Conservation (phyloP, 2,113 vertebrate genomes). For the Eptatretus burgeri region DNA sequence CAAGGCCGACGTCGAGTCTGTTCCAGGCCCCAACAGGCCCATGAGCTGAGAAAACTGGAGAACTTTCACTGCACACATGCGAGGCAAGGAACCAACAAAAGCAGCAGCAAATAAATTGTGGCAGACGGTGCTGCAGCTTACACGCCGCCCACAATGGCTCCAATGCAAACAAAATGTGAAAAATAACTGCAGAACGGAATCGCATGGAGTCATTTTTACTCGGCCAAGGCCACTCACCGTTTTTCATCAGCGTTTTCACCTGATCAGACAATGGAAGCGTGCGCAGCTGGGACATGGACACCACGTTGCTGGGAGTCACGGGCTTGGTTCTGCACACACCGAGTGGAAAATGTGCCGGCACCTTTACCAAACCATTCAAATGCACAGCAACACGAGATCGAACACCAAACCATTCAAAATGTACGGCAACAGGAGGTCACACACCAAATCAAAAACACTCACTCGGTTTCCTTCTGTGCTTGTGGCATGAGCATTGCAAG, state of each 20-base stretch:
- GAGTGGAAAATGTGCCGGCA: not conserved
- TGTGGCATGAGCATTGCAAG: conserved; percentile 84
- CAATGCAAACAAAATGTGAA: too few relatives aligned
- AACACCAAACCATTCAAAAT: not conserved
- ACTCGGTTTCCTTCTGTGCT: conserved; percentile 52
- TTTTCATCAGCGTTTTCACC: conserved; percentile 88
- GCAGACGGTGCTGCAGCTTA: too few relatives aligned
- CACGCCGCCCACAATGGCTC: too few relatives aligned
- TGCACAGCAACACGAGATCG: not conserved
- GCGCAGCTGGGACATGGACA: conserved; percentile 84
- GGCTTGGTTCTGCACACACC: conserved; percentile 30
- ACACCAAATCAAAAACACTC: conserved; percentile 15
- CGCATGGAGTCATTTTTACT: too few relatives aligned
- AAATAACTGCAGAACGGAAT: too few relatives aligned
- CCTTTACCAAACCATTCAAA: not conserved
- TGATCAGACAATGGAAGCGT: conserved; percentile 69
- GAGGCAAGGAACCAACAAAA: too few relatives aligned
- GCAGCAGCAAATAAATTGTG: too few relatives aligned
- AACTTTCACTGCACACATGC: conserved; percentile 34
- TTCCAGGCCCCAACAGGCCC: conserved; percentile 52
- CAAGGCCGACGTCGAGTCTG: conserved; percentile 45
- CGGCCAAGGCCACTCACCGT: conserved; percentile 23
- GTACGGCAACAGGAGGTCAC: not conserved
- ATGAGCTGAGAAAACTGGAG: conserved; percentile 86
- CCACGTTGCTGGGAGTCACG: conserved; percentile 58